These are phyloP conservation scores for Crotalus adamanteus DNA, from an alignment of 2,797 vertebrate genomes.

Conservation along the genomic window DNA sequence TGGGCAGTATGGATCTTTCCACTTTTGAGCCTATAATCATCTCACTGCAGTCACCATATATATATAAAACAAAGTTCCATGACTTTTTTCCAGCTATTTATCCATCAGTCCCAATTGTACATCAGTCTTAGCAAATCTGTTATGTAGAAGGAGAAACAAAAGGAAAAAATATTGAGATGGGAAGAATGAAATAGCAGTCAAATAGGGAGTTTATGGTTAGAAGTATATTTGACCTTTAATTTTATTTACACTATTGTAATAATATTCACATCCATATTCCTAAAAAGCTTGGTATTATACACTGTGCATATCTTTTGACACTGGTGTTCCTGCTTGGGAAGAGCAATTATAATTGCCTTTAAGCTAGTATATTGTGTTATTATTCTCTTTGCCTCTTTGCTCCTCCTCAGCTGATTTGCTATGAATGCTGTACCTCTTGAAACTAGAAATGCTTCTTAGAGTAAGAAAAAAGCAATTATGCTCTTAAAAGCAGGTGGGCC, in stretches of 20 bases:
- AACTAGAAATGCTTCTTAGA: slow-evolving; percentile 29
- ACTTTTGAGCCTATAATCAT: neutral
- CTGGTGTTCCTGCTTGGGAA: neutral
- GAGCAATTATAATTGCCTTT: slow-evolving; percentile 12
- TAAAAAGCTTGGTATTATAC: slow-evolving; percentile 21
- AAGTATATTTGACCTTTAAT: slow-evolving; percentile 11
- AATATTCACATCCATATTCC: slow-evolving; percentile 12
- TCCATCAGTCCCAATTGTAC: neutral
- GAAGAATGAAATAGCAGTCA: neutral
- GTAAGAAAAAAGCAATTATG: slow-evolving; percentile 32
- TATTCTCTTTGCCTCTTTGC: neutral
- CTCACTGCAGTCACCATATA: neutral
- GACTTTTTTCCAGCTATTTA: neutral
- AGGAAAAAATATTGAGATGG: neutral
- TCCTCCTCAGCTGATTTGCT: slow-evolving; percentile 20
- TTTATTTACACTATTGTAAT: neutral
- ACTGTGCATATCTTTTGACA: slow-evolving; percentile 18
- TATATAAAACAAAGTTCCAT: neutral
- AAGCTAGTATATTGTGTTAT: neutral
- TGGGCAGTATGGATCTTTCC: neutral
- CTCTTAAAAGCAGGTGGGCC: slow-evolving; percentile 18
- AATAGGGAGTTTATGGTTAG: neutral
- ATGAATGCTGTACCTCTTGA: slow-evolving; percentile 10
- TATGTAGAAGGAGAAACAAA: neutral
- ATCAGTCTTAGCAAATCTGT: neutral